Evolutionary conservation across 2,113 vertebrate species (phyloP), one percentile per base, ranked within the genome.

Genomic region (Pyrgilauda ruficollis): DNA sequence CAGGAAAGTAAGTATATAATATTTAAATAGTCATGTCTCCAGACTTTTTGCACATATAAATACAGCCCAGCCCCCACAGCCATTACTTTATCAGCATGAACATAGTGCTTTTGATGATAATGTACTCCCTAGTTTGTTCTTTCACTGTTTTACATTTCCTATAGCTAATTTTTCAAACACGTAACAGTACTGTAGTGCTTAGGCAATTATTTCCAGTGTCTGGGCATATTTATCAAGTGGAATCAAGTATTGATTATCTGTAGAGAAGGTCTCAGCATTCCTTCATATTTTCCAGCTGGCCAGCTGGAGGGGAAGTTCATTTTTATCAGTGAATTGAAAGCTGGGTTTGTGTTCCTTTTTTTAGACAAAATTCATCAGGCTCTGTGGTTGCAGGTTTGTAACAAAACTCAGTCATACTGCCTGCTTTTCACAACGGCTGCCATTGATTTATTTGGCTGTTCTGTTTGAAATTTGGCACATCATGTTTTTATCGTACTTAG

Each of bases 191-290:
- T 5, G 4, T 74, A 84, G 58, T 72, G 18, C 72, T 91, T 84
- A 95, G 68, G 74, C 72, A 96, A 95, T 91, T 94, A 94, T 97
- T 97, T 97, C 93, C 55, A 64, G 41, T 7, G 43, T 80, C 91
- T 91, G 72, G 44, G 66, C 27, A 37, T 95, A 93, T 95, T 97
- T 94, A 90, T 93, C 81, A 96, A 92, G 75, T 77, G 53, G 55
- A 95, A 91, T 88, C 84, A 79, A 94, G 62, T 97, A 96, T 66
- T 44, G 95, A 96, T 96, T 84, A 72, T 64, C 83, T 90, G 70
- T 77, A 92, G 66, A 67, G 83, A 92, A 81, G 19, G n/a, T 61
- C 53, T 86, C 74, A 91, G 53, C 76, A 90, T 89, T 95, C 67
- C 58, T 80, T 89, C 76, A 76, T 28, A 22, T 87, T 91, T 96